These are phyloP conservation scores for Siphamia tubifer DNA, from an alignment of 2,113 vertebrate genomes.

Conservation along the genomic window DNA sequence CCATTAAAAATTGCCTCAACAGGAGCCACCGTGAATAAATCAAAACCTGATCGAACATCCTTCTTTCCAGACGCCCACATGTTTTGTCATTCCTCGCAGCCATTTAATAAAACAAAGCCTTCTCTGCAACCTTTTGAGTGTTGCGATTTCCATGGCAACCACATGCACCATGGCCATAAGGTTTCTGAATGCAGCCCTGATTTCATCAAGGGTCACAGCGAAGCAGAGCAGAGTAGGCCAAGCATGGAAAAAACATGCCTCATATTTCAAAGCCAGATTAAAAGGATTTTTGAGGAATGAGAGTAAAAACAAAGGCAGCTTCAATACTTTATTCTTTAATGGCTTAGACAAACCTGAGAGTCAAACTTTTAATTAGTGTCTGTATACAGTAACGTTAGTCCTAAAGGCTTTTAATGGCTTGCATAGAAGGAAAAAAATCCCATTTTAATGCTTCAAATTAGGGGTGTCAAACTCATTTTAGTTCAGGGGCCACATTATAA, in stretches of 20 bases:
- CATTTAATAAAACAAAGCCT: constrained; percentile 70
- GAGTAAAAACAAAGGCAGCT: no score
- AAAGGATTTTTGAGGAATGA: background rate
- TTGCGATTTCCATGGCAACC: constrained; percentile 75
- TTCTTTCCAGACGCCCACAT: constrained; percentile 45
- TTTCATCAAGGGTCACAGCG: constrained; percentile 32
- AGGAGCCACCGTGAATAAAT: constrained; percentile 25
- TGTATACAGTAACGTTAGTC: no score
- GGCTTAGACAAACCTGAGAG: no score
- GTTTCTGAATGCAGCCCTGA: constrained; percentile 41
- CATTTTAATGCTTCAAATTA: no score
- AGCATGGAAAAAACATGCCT: background rate
- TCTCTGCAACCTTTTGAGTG: constrained; percentile 51
- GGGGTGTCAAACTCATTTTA: no score
- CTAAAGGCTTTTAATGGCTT: no score
- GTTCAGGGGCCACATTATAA: no score
- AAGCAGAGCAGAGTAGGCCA: background rate
- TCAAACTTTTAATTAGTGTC: no score
- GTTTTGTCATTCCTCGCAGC: constrained; percentile 48
- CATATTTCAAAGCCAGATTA: constrained; percentile 10
- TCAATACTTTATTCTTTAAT: no score
- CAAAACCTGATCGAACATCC: constrained; percentile 40
- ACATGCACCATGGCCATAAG: constrained; percentile 36
- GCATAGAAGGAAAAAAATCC: no score
- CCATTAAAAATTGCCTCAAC: constrained; percentile 20